A percentile compares a stretch with the other conserved stretches of the same genome.
These are phyloP conservation scores for Petroica traversi DNA, from an alignment of 2,113 vertebrate genomes.

Conservation along the genomic window DNA sequence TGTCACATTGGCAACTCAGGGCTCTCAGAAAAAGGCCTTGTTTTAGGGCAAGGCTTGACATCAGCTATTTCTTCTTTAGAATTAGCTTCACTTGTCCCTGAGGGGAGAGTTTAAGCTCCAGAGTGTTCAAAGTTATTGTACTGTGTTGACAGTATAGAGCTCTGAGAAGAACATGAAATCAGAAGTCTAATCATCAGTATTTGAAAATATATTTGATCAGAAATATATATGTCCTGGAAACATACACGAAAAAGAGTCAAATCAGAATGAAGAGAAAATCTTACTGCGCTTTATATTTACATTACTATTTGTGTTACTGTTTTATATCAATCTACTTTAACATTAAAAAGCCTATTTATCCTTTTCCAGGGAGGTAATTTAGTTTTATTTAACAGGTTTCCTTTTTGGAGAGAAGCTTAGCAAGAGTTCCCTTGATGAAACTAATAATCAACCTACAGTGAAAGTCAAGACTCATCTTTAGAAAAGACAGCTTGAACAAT, in stretches of 20 bases:
- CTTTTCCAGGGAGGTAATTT: constrained; percentile 1
- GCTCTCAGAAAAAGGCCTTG: not conserved
- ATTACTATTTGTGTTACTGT: not conserved
- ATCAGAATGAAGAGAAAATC: not conserved
- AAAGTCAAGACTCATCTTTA: constrained; percentile 6
- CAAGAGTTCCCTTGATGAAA: constrained; percentile 6
- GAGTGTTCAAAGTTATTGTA: not conserved
- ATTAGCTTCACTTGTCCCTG: not conserved
- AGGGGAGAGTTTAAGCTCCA: not conserved
- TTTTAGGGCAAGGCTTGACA: not conserved
- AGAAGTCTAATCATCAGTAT: not conserved
- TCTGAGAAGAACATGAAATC: not conserved
- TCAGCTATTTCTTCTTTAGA: not conserved
- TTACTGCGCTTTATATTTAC: not conserved
- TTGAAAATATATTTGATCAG: not conserved
- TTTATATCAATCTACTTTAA: not conserved
- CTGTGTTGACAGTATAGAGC: not conserved
- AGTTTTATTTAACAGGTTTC: constrained; percentile 7
- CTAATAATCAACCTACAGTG: not conserved
- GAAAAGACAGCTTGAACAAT: constrained; percentile 26
- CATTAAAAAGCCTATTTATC: not conserved
- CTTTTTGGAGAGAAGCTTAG: not conserved
- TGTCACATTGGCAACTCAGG: not conserved
- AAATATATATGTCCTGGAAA: not conserved
- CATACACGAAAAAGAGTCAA: not conserved